phyloP scores from a whole-genome alignment of 2,113 vertebrate species.

The Sapayoa aenigma region DNA sequence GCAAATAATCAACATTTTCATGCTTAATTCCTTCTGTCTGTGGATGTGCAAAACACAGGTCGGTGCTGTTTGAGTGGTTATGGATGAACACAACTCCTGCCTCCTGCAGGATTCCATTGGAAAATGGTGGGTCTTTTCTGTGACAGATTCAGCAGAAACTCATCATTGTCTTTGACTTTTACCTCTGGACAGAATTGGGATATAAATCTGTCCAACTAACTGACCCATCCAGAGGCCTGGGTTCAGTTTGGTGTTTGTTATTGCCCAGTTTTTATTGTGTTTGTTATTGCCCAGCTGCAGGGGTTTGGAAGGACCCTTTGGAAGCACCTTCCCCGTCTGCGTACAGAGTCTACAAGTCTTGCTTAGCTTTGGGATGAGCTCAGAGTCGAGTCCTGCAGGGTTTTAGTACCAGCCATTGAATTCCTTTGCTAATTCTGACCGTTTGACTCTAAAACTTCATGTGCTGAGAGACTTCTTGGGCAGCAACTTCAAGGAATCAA shows the following conservation, averaged over 20 bases:
- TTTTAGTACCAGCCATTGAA: not conserved
- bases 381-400: not conserved
- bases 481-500: not conserved
- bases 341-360: not conserved
- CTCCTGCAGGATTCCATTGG: not conserved
- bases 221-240: not conserved
- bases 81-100: not conserved
- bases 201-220: not conserved
- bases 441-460: not conserved
- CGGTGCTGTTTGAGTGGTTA: not conserved
- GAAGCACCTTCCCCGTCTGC: fast-evolving
- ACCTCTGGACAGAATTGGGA: not conserved
- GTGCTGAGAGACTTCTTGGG: not conserved
- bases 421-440: not conserved
- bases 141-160: not conserved
- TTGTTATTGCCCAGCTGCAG: not conserved
- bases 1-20: not conserved
- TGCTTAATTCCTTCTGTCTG: too few species aligned
- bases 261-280: not conserved
- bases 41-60: not conserved
- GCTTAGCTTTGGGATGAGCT: not conserved
- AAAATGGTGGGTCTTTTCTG: not conserved
- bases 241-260: not conserved
- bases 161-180: not conserved
- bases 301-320: not conserved